Base-by-base conservation (phyloP, 2,888 invertebrate species). In the Ptychoptera contaminata region DNA sequence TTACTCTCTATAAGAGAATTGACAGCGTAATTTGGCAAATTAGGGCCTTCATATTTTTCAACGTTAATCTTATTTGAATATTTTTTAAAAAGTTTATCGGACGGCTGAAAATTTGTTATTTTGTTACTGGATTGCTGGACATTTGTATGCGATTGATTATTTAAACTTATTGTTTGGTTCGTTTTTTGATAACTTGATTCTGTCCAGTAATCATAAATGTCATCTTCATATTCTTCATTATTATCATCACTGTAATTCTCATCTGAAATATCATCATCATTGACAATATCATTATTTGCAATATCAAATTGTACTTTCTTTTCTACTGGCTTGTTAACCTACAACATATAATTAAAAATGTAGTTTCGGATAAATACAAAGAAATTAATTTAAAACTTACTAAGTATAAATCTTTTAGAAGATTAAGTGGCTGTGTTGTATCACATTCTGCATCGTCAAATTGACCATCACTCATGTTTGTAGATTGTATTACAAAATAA, bases 51-150 rank as follows among this genome's bases (percentile, higher is more conserved):
- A 59, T 87, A 90, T 58, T 77, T 79, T 48, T 87, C 86, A 0
- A 90, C 74, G 65, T 85, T 88, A 23, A 92, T 85, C 67, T 82
- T 87, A 51, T 83, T 76, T 0, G 79, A 68, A 58, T 77, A 90
- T 56, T 80, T 84, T 49, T 79, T 77, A 48, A 86, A 77, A 0
- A 87, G 58, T 55, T 91, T 90, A 47, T 88, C 86, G 30, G 72
- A 72, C 0, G 90, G 87, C 59, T 91, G 90, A 56, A 72, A 87
- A 46, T 70, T 73, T 40, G 67, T 72, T 8, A 82, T 54, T 63
- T 79, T 81, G 42, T 68, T 73, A 1, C 76, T 71, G 12, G 62
- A 61, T 36, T 60, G 61, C 61, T 79, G 78, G 2, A 65, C 55
- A 56, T 79, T 79, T 10, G 51, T 51, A 48, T 54, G 51, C 12